Percentiles rank a stretch among this genome's conserved stretches.
These are phyloP conservation scores for Coryphaenoides rupestris DNA, from an alignment of 2,113 vertebrate genomes.

Conservation along the genomic window DNA sequence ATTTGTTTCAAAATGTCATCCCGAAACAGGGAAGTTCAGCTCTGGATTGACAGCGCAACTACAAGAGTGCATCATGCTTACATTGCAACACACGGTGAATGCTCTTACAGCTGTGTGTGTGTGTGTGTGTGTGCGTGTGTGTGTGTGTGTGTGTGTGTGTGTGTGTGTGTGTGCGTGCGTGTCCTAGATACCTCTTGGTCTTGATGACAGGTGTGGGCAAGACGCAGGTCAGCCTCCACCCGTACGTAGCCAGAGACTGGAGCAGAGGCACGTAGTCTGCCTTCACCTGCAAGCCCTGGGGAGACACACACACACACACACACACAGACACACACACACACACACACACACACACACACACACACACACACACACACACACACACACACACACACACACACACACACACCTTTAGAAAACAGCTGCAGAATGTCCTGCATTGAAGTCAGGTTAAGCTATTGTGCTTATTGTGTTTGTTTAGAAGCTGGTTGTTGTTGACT, in stretches of 20 bases:
- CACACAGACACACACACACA: conserved; percentile 2
- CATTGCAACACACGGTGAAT: no score
- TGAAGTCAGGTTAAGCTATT: background rate
- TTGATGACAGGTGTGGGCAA: conserved; percentile 91
- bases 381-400: background rate
- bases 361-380: conserved; percentile 2
- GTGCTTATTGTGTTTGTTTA: no score
- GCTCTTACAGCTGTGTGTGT: no score
- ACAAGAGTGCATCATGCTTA: no score
- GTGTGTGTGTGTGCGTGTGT: no score
- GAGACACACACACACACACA: conserved; percentile 5
- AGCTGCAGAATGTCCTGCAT: background rate
- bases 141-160: no score
- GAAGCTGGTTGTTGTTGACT: no score
- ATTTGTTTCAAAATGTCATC: no score
- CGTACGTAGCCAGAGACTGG: conserved; percentile 87
- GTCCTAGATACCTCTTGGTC: conserved; percentile 83
- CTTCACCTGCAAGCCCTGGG: conserved; percentile 88
- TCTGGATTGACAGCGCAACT: no score
- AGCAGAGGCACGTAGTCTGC: conserved; percentile 92
- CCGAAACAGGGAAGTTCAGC: no score
- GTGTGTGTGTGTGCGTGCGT: background rate
- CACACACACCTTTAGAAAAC: background rate
- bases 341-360: conserved; percentile 5
- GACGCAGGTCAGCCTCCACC: conserved; percentile 96